phyloP scores from a whole-genome alignment of 2,888 invertebrate species.

The Napeogenes sylphis region DNA sequence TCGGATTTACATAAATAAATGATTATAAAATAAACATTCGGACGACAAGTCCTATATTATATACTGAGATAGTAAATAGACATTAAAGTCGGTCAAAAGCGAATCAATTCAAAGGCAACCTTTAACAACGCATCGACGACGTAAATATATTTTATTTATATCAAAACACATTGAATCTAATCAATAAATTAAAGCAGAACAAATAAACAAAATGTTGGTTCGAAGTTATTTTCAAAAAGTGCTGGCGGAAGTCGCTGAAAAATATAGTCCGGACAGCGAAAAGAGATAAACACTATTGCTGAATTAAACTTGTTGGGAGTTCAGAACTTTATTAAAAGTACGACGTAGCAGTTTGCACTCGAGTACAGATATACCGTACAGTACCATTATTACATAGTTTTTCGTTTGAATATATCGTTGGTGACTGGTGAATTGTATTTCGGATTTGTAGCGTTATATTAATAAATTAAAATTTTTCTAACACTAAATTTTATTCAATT shows the following conservation, averaged over 20 bases:
- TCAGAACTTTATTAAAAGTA: constrained; percentile 29
- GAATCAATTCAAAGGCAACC: no score
- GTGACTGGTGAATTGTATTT: background rate
- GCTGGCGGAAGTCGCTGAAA: constrained; percentile 21
- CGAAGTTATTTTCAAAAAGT: constrained; percentile 6
- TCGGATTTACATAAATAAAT: no score
- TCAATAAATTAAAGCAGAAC: background rate
- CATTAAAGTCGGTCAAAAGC: no score
- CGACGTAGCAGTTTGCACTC: constrained; percentile 22
- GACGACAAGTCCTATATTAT: no score
- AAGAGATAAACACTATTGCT: constrained; percentile 25
- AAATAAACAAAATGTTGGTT: constrained; percentile 1
- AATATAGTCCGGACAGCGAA: constrained; percentile 24
- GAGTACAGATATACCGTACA: constrained; percentile 15
- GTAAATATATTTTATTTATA: background rate
- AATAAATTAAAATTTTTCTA: no score
- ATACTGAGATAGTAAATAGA: no score
- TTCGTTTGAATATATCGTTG: background rate
- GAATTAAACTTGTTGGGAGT: constrained; percentile 28
- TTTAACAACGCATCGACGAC: no score
- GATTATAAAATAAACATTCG: no score
- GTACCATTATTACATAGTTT: background rate
- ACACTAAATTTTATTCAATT: background rate
- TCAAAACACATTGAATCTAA: background rate
- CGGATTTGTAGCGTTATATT: background rate